Base-by-base conservation (phyloP, 2,888 invertebrate genomes). In the Megastigmus dorsalis region DNA sequence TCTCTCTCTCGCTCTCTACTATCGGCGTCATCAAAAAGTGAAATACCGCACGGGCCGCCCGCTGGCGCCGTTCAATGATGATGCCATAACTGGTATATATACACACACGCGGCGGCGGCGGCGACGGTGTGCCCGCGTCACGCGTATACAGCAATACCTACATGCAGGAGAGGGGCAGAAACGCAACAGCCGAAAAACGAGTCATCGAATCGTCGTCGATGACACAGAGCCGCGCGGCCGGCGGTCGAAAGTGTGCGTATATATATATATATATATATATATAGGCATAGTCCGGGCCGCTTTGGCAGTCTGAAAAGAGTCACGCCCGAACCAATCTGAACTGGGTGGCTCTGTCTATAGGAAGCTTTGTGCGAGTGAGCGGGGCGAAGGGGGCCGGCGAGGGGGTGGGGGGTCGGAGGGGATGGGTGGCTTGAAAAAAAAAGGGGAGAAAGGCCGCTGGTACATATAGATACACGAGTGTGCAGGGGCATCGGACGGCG, bases 281-380 rank as follows among this genome's bases (percentile, higher is more conserved):
- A n/a, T n/a, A n/a, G n/a, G n/a, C n/a, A n/a, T n/a, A n/a, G 45
- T 38, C 66, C 54, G 54, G 43, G 45, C 57, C 54, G 48, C 9
- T 74, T n/a, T n/a, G n/a, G n/a, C n/a, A n/a, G 77, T 81, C 82
- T 82, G 83, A 84, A 85, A 84, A 85, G 83, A 81, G 82, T 83
- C 79, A 85, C 82, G 84, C 85, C 84, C 84, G 83, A 85, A 83
- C 84, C 87, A 86, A 75, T 72, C 71, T 75, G 67, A n/a, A 75
- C 70, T 72, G 74, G 73, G 59, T n/a, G n/a, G 72, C 67, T n/a
- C n/a, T 76, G 77, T 28, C 78, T 66, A 76, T 76, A 71, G 70
- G 77, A n/a, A 71, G 65, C 52, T 67, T 60, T 70, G 26, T 30
- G 71, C 23, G 57, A 26, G 15, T n/a, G 52, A 5, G 30, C 10